Evolutionary conservation across 1,140 invertebrate species (phyloP).

Genomic region (Tetramorium parvispinum): DNA sequence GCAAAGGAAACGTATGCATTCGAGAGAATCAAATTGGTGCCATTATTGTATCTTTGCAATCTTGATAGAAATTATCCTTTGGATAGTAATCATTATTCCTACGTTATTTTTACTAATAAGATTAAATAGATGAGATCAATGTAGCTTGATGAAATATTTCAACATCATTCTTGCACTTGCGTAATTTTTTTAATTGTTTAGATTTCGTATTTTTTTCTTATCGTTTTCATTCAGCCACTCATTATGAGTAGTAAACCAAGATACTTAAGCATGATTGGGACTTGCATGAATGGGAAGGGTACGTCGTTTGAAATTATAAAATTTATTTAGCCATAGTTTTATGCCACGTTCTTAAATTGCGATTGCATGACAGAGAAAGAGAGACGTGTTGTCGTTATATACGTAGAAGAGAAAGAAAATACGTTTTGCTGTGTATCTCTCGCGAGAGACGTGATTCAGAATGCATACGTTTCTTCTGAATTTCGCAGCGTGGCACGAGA

Average conservation of each 20-base stretch:
- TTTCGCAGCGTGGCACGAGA: constrained; percentile 34
- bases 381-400: background rate
- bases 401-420: background rate
- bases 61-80: constrained; percentile 17
- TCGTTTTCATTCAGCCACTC: background rate
- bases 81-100: background rate
- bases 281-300: background rate
- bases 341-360: background rate
- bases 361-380: background rate
- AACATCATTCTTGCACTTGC: background rate
- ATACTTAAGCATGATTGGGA: constrained; percentile 13
- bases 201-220: background rate
- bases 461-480: constrained; percentile 71
- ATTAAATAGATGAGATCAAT: background rate
- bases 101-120: constrained; percentile 27
- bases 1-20: constrained; percentile 71
- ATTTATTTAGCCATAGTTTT: background rate
- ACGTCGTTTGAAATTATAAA: background rate
- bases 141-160: constrained; percentile 21
- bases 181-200: background rate
- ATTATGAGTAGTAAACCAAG: background rate
- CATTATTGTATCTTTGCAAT: constrained; percentile 42
- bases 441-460: background rate
- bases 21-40: constrained; percentile 20
- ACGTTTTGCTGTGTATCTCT: background rate